Evolutionary conservation across 2,113 vertebrate species (phyloP).

Genomic region (Geothlypis trichas): DNA sequence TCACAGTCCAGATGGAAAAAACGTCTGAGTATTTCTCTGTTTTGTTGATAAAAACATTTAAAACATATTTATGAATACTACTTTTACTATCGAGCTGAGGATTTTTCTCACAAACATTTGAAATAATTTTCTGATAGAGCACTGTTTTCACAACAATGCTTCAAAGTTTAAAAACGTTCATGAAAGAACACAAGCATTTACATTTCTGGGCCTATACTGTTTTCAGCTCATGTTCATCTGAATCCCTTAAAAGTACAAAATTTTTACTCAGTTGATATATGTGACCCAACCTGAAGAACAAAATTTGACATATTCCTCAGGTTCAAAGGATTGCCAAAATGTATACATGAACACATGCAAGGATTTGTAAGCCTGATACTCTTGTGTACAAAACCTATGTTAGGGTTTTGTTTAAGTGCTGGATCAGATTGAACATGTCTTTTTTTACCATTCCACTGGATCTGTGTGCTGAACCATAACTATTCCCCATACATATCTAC

Average conservation of each 20-base stretch:
- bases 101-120: background rate
- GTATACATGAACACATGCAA: accelerated
- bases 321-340: background rate
- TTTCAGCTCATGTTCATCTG: background rate
- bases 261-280: background rate
- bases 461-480: background rate
- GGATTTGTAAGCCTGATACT: background rate
- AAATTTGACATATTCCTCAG: background rate
- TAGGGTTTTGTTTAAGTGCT: slow-evolving; percentile 77
- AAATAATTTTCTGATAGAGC: background rate
- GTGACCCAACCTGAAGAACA: background rate
- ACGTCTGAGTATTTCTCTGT: background rate
- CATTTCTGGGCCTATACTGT: background rate
- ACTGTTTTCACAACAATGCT: background rate
- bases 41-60: background rate
- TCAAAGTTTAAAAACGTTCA: background rate
- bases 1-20: slow-evolving; percentile 14
- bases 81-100: background rate
- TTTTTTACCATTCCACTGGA: background rate
- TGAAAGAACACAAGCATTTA: background rate
- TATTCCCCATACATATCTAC: background rate
- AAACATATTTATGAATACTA: background rate
- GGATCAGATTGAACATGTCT: slow-evolving; percentile 32
- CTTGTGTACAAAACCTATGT: slow-evolving; percentile 51
- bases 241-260: background rate